A percentile compares a stretch with the other conserved stretches of the same genome.
phyloP scores from a whole-genome alignment of 2,113 vertebrate genomes.

The Aphelocoma coerulescens region DNA sequence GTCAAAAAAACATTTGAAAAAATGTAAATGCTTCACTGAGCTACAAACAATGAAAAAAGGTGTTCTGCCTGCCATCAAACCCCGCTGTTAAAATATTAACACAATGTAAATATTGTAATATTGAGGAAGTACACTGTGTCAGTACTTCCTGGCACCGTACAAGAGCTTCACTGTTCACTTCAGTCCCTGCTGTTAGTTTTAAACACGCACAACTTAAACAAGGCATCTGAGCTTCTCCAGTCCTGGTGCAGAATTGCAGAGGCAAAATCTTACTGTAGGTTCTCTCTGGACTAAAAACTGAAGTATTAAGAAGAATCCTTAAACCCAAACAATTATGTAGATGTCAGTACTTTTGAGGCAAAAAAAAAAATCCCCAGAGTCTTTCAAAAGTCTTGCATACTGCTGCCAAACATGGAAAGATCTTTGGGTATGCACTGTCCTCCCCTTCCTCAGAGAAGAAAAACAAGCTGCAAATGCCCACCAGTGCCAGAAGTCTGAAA shows the following conservation, averaged over 20 bases:
- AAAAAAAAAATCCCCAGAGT: constrained; percentile 9
- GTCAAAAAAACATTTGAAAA: constrained; percentile 19
- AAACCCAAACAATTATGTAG: constrained; percentile 34
- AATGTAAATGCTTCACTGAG: not conserved
- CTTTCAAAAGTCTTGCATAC: constrained; percentile 1
- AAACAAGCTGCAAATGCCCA: constrained; percentile 48
- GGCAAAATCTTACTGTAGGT: not conserved
- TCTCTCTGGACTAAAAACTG: not conserved
- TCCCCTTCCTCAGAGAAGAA: constrained; percentile 35
- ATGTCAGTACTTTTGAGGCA: constrained; percentile 12
- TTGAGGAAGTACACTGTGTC: constrained; percentile 66
- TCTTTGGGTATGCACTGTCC: constrained; percentile 12
- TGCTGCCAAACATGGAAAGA: constrained; percentile 51
- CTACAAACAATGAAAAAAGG: constrained; percentile 48
- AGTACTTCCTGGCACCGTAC: constrained; percentile 55
- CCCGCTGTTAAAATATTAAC: constrained; percentile 52
- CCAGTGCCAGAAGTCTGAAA: constrained; percentile 47
- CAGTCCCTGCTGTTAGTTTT: constrained; percentile 56
- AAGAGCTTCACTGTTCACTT: constrained; percentile 61
- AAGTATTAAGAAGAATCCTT: constrained; percentile 21
- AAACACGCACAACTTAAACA: constrained; percentile 51
- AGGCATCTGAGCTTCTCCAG: constrained; percentile 60
- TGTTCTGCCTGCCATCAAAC: constrained; percentile 52
- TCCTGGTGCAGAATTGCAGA: not conserved
- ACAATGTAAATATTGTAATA: constrained; percentile 68